These are phyloP conservation scores for Sphenodon punctatus DNA, from an alignment of 2,797 vertebrate species.

Conservation along the genomic window DNA sequence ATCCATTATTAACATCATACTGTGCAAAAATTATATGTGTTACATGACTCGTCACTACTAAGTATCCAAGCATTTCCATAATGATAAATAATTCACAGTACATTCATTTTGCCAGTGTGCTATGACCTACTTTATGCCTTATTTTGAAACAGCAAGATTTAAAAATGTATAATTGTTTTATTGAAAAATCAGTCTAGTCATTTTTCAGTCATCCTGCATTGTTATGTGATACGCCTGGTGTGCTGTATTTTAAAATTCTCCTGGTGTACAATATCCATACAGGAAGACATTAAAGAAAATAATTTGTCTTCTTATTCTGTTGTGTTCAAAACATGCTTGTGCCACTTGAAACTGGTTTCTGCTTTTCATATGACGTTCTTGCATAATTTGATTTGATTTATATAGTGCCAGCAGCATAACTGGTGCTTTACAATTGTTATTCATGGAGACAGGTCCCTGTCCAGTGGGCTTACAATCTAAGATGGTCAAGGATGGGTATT, in stretches of 20 bases:
- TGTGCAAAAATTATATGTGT: slow-evolving; percentile 65
- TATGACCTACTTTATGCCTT: slow-evolving; percentile 67
- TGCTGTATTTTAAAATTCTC: background rate
- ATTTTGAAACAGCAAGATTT: slow-evolving; percentile 69
- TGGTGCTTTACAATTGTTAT: too few relatives aligned
- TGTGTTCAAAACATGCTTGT: too few relatives aligned
- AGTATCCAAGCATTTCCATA: slow-evolving; percentile 69
- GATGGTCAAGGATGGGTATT: too few relatives aligned
- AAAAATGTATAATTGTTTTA: slow-evolving; percentile 65
- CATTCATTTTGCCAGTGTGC: slow-evolving; percentile 66
- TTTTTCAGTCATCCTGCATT: slow-evolving; percentile 6
- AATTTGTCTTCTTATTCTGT: too few relatives aligned
- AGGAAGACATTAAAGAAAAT: too few relatives aligned
- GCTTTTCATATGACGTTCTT: too few relatives aligned
- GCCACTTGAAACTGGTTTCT: too few relatives aligned
- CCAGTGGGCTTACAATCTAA: too few relatives aligned
- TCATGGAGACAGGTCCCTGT: too few relatives aligned
- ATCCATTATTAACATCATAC: slow-evolving; percentile 78
- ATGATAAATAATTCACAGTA: slow-evolving; percentile 75
- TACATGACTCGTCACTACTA: slow-evolving; percentile 72
- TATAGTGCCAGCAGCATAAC: too few relatives aligned
- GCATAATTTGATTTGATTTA: too few relatives aligned
- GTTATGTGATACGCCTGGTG: background rate
- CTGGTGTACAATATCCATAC: background rate
- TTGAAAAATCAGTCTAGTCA: slow-evolving; percentile 35